Evolutionary conservation across 64 coral and sea anemone genomes (phyloP), one percentile per base, ranked within the genome.

Genomic region (Stylophora pistillata): DNA sequence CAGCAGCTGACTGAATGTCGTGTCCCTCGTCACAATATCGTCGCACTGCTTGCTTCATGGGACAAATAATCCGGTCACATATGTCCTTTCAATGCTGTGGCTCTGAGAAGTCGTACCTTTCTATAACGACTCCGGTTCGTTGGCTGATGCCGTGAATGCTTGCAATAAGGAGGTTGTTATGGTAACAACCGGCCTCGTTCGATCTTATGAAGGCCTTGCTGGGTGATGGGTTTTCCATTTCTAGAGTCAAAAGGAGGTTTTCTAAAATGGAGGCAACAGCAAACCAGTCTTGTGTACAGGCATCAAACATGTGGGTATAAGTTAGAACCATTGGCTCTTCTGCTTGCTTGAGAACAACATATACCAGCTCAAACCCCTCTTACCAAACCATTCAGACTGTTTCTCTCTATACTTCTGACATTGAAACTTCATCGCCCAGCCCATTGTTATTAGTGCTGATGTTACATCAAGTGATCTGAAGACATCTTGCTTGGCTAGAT

Each of bases 241-340:
- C 78, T 58, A 78, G 56, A 1, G 23, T 60, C 15, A 54, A 15
- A 52, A 88, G 58, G 74, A 78, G 59, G 60, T 78, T 88, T 63
- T 78, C 74, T 18, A 88, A 15, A 10, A 88, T 88, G 18, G 86
- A 88, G 13, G 56, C 78, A 27, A 91, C 89, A 73, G 89, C 66
- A 62, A 91, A 91, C 89, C 89, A 85, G 31, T 91, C 89, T 84
- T 91, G 89, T 27, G 56, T 76, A 64, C 89, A 82, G 23, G 70
- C 26, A 29, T 91, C 71, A 76, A 91, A 85, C 21, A 91, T 13
- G 62, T 85, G 89, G 32, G 73, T 72, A 55, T 78, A 91, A n/a
- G 58, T 75, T 23, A 47, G 53, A 18, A 91, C 37, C 58, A 62
- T 73, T 74, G 59, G 59, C 4, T 74, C 71, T 26, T 91, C 68